These are phyloP conservation scores for Lysandra bellargus DNA, from an alignment of 2,888 invertebrate genomes.

Conservation along the genomic window DNA sequence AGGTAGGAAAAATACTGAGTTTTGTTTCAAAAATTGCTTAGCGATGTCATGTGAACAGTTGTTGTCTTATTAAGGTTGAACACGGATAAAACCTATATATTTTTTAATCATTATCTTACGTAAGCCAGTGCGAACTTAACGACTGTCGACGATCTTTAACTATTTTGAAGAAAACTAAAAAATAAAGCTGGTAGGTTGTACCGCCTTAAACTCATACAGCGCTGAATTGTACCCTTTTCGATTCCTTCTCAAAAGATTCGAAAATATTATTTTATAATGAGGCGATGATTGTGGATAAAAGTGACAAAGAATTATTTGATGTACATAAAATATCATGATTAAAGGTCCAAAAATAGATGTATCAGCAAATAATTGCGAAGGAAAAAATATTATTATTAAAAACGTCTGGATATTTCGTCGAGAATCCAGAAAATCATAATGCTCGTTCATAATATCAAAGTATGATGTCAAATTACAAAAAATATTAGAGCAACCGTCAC, in stretches of 20 bases:
- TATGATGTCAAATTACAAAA: slow-evolving; percentile 39
- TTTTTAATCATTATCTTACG: too few species aligned
- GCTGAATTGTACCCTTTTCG: too few species aligned
- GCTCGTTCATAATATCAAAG: slow-evolving; percentile 37
- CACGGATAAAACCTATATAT: not conserved
- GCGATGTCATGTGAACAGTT: not conserved
- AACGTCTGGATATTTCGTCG: not conserved
- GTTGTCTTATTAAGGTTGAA: not conserved
- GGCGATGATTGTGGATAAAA: not conserved
- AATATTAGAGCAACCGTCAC: slow-evolving; percentile 39
- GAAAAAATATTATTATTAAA: not conserved
- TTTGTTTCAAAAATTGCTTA: not conserved
- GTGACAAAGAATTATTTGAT: not conserved
- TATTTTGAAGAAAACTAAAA: too few species aligned
- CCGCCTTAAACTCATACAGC: too few species aligned
- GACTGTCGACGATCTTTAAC: too few species aligned
- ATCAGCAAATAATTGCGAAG: not conserved
- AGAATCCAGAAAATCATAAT: slow-evolving; percentile 30
- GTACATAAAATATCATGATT: not conserved
- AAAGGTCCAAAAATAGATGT: not conserved
- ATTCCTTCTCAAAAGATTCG: not conserved
- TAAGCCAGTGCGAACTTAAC: too few species aligned
- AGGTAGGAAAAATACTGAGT: not conserved
- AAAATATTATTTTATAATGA: not conserved
- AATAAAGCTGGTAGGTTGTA: too few species aligned